Evolutionary conservation across 2,797 vertebrate genomes (phyloP).

Genomic region (Sarcophilus harrisii): DNA sequence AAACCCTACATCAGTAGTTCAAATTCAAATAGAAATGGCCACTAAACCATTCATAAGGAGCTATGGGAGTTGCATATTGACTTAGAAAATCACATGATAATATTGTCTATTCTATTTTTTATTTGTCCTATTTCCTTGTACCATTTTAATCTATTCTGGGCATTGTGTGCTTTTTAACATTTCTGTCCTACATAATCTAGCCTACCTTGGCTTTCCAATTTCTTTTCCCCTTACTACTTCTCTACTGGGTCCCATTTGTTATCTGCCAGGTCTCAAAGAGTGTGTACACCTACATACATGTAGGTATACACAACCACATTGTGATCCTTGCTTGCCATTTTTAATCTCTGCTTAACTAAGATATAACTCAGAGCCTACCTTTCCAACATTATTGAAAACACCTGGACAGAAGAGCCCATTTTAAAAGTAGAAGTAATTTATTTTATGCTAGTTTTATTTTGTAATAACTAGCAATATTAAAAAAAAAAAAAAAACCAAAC

Average conservation of each 20-base stretch:
- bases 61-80: background rate
- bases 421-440: background rate
- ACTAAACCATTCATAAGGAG: background rate
- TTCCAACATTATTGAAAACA: background rate
- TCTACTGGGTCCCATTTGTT: background rate
- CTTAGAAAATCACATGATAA: background rate
- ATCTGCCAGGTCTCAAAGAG: background rate
- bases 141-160: background rate
- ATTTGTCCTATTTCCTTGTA: background rate
- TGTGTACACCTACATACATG: too few species aligned
- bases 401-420: background rate
- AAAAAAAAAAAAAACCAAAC: background rate
- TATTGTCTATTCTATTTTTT: background rate
- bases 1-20: background rate
- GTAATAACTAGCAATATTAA: background rate
- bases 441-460: background rate
- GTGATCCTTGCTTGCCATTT: background rate
- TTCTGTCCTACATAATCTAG: background rate
- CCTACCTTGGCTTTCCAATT: background rate
- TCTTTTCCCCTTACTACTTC: background rate
- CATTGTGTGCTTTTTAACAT: background rate
- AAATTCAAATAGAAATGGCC: background rate
- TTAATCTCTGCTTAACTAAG: background rate
- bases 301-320: too few species aligned
- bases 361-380: background rate